These are phyloP conservation scores for Sphecodes monilicornis DNA, from an alignment of 2,888 invertebrate species.

Conservation along the genomic window DNA sequence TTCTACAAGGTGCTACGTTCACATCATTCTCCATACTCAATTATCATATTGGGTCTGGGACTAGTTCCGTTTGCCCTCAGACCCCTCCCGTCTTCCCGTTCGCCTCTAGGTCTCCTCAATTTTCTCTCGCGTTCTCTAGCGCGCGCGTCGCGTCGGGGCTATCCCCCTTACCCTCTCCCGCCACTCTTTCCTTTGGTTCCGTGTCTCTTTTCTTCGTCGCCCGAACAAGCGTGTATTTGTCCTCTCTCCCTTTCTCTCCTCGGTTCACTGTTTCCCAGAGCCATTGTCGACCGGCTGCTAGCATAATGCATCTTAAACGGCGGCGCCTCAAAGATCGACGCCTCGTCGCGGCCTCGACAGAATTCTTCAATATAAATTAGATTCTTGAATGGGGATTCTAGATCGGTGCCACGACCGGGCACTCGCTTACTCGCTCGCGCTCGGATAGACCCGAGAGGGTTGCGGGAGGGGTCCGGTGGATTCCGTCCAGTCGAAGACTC, in stretches of 20 bases:
- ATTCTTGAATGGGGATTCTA: conserved; percentile 78
- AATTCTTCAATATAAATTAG: conserved; percentile 84
- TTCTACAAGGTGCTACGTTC: conserved; percentile 79
- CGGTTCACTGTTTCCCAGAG: conserved; percentile 60
- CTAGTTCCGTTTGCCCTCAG: conserved; percentile 71
- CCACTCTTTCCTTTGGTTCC: conserved; percentile 15
- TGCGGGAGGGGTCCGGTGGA: not conserved
- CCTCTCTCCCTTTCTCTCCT: conserved; percentile 17
- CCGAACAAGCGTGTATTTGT: not conserved
- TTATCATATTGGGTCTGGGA: conserved; percentile 80
- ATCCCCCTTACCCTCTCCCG: conserved; percentile 19
- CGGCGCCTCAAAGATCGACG: conserved; percentile 84
- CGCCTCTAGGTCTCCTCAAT: conserved; percentile 47
- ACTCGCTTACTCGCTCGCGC: conserved; percentile 24
- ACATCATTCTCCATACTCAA: conserved; percentile 79
- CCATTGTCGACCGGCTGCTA: conserved; percentile 81
- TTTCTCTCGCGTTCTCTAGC: conserved; percentile 44
- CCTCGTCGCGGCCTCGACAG: conserved; percentile 79
- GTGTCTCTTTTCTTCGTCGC: conserved; percentile 20
- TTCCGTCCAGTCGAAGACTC: conserved; percentile 39
- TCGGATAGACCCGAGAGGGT: not conserved
- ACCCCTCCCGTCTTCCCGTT: conserved; percentile 41
- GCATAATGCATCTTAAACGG: conserved; percentile 84
- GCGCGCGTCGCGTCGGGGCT: conserved; percentile 38
- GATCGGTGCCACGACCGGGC: conserved; percentile 62